Conservation (phyloP, 2,113 vertebrate genomes). For the Cranoglanis bouderius region DNA sequence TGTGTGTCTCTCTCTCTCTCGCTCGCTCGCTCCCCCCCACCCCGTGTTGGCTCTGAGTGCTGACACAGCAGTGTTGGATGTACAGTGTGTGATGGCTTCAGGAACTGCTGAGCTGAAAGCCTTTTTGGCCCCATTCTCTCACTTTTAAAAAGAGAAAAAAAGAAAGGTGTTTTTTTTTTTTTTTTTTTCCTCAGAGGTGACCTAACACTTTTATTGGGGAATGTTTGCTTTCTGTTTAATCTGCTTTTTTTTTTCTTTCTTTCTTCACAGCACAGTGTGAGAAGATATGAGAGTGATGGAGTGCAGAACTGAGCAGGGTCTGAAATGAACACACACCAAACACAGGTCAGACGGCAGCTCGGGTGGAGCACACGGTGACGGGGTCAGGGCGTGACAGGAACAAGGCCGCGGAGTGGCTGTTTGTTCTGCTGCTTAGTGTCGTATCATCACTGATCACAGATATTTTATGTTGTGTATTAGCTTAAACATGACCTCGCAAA, state of each 20-base stretch:
- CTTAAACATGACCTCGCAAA: not conserved
- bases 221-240: not conserved
- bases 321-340: not conserved
- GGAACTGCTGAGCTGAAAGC: constrained; percentile 67
- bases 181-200: not conserved
- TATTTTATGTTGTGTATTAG: not conserved
- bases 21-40: not conserved
- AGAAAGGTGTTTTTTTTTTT: not conserved
- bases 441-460: not conserved
- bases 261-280: not conserved
- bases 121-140: constrained; percentile 69
- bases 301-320: not conserved
- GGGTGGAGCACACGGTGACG: not conserved
- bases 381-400: not conserved
- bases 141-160: not conserved
- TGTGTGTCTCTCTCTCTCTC: not conserved
- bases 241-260: not conserved
- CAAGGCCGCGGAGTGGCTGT: not conserved
- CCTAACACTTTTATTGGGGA: not conserved
- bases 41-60: constrained; percentile 2
- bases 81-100: constrained; percentile 51
- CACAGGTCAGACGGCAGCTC: not conserved
- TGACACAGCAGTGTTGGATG: constrained; percentile 29
- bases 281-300: not conserved
- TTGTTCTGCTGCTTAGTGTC: not conserved